Conservation (phyloP, 2,888 invertebrate species). For the Rosalia funebris region DNA sequence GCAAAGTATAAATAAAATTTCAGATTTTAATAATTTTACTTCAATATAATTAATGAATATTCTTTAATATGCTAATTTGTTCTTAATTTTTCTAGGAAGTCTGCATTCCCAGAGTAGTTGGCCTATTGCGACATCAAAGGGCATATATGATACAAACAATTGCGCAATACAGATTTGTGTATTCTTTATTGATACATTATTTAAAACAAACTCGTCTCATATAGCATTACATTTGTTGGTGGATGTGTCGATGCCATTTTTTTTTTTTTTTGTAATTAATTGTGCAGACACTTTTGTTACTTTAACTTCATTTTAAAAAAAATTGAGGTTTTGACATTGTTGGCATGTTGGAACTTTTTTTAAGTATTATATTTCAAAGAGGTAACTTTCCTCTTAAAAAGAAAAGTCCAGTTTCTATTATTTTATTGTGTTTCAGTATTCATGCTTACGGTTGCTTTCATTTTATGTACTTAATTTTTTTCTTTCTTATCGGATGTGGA, state of each 20-base stretch:
- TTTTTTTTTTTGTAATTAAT: slow-evolving; percentile 20
- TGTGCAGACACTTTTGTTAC: slow-evolving; percentile 9
- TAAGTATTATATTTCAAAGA: neutral
- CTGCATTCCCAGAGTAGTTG: slow-evolving; percentile 84
- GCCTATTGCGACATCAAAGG: slow-evolving; percentile 85
- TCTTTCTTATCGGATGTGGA: slow-evolving; percentile 6
- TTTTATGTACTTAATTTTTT: slow-evolving; percentile 25
- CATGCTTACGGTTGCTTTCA: slow-evolving; percentile 10
- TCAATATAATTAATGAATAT: too few relatives aligned
- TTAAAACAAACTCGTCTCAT: slow-evolving; percentile 89
- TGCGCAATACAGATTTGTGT: slow-evolving; percentile 89
- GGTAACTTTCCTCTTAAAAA: slow-evolving; percentile 7
- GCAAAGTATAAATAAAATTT: too few relatives aligned
- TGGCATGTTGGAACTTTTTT: neutral
- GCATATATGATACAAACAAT: slow-evolving; percentile 89
- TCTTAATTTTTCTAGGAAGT: slow-evolving; percentile 72
- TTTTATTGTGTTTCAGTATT: slow-evolving; percentile 19
- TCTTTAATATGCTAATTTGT: too few relatives aligned
- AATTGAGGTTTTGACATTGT: slow-evolving; percentile 1
- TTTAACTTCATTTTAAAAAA: neutral
- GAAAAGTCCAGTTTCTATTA: neutral
- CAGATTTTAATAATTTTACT: too few relatives aligned
- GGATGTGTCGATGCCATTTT: slow-evolving; percentile 26
- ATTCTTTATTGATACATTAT: slow-evolving; percentile 85
- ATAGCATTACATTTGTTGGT: slow-evolving; percentile 60